A percentile compares a stretch with the other conserved stretches of the same genome.
Conservation (phyloP, 2,888 invertebrate species). For the Tyria jacobaeae region DNA sequence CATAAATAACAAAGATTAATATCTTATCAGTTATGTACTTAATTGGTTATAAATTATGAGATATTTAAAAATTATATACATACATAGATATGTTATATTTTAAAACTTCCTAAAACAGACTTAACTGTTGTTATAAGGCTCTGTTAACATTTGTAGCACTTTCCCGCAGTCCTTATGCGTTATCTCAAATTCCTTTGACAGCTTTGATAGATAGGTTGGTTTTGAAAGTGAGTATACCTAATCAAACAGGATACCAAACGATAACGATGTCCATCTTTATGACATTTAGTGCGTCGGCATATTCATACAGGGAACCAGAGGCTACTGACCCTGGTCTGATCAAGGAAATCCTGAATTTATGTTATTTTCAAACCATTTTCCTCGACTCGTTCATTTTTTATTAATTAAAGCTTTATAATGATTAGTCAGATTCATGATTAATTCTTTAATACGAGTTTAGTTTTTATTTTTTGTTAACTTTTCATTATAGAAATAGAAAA, state of each 20-base stretch:
- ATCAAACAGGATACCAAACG: conserved; percentile 78
- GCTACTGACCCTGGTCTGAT: conserved; percentile 54
- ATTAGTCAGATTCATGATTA: too few species aligned
- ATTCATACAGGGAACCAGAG: conserved; percentile 57
- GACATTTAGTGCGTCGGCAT: conserved; percentile 56
- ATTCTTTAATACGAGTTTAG: too few species aligned
- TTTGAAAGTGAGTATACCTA: conserved; percentile 67
- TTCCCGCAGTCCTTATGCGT: conserved; percentile 58
- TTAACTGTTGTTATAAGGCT: not conserved
- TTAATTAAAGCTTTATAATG: not conserved
- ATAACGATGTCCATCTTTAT: conserved; percentile 74
- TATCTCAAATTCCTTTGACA: conserved; percentile 76
- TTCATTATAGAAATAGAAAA: too few species aligned
- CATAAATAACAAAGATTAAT: conserved; percentile 44
- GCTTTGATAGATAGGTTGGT: conserved; percentile 79
- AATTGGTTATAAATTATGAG: conserved; percentile 34
- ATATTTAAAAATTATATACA: conserved; percentile 15
- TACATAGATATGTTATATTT: conserved; percentile 10
- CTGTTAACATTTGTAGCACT: conserved; percentile 29
- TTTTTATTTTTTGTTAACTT: too few species aligned
- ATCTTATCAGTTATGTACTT: conserved; percentile 21
- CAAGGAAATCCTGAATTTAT: conserved; percentile 39
- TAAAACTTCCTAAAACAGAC: not conserved
- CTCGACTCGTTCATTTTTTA: conserved; percentile 18
- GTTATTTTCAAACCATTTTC: conserved; percentile 26